Conservation (phyloP, 2,888 invertebrate genomes). For the Apotomis capreana region DNA sequence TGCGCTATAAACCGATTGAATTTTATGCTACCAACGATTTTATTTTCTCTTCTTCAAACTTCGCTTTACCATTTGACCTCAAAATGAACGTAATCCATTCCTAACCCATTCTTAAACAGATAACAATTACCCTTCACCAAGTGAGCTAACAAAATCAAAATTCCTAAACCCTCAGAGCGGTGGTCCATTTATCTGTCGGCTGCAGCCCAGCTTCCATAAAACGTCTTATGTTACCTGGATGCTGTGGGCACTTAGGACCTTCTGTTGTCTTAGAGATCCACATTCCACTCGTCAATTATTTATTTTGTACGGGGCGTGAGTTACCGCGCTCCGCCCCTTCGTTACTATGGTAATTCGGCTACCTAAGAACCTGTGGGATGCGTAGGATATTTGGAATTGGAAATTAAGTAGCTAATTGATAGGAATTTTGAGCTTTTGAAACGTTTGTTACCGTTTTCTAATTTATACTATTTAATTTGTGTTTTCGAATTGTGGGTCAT, state of each 20-base stretch:
- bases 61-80: not conserved
- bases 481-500: not conserved
- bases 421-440: constrained; percentile 16
- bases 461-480: not conserved
- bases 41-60: not conserved
- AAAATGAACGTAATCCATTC: constrained; percentile 15
- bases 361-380: constrained; percentile 51
- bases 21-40: too few relatives aligned
- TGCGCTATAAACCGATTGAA: too few relatives aligned
- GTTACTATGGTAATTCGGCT: constrained; percentile 79
- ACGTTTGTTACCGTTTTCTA: constrained; percentile 3
- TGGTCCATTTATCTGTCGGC: constrained; percentile 43
- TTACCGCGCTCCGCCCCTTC: constrained; percentile 78
- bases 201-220: constrained; percentile 4
- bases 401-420: constrained; percentile 38
- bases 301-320: constrained; percentile 80
- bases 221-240: constrained; percentile 1
- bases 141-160: constrained; percentile 40
- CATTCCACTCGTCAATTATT: constrained; percentile 76
- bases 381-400: constrained; percentile 38
- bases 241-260: constrained; percentile 1
- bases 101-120: constrained; percentile 19
- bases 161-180: constrained; percentile 34
- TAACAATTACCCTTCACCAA: constrained; percentile 36
- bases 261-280: constrained; percentile 40